Base-by-base conservation (phyloP, 2,113 vertebrate species). In the Cygnus atratus region DNA sequence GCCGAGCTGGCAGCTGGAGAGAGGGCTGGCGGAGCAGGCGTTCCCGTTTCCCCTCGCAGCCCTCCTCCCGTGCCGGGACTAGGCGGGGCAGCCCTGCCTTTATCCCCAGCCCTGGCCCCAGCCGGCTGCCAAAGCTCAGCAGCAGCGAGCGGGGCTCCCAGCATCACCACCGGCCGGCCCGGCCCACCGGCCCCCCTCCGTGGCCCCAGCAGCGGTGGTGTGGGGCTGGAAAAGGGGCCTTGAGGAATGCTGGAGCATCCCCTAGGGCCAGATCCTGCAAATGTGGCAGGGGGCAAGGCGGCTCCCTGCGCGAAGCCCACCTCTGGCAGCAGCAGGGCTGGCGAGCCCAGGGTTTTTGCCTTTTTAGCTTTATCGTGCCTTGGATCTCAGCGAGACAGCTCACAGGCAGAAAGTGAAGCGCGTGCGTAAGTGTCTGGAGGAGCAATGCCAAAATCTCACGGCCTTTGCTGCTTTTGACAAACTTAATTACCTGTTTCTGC, bases 101-200 rank as follows among this genome's bases (percentile, higher is more conserved):
- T 97, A 89, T 90, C 90, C 92, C 79, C 94, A 94, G 66, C 76
- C 90, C 65, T 15, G 71, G 66, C 41, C 59, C 68, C 76, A 41
- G 2, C 44, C 35, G 79, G 59, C 72, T 41, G 79, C 73, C 79
- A 43, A 59, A 20, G 58, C 35, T 31, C 82, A 48, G 15, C 46
- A 6, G 29, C 41, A 17, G 17, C 22, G 33, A 72, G 48, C 29
- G 25, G 15, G 29, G 58, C 55, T 86, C 13, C 10, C 61, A 29
- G 61, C 67, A 5, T 81, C 28, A 12, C 28, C 28, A 29, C 26
- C 39, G 26, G 21, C 68, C 76, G 87, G 87, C 55, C 90, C 92
- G 68, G 6, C 91, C 88, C 74, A 81, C 82, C 43, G 46, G 46
- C 46, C 14, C 35, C 35, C n/a, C 35, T 35, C 59, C 9, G 35